Percentiles rank a stretch among this genome's conserved stretches.
These are phyloP conservation scores for Pogonomyrmex barbatus DNA, from an alignment of 1,140 invertebrate species.

Conservation along the genomic window DNA sequence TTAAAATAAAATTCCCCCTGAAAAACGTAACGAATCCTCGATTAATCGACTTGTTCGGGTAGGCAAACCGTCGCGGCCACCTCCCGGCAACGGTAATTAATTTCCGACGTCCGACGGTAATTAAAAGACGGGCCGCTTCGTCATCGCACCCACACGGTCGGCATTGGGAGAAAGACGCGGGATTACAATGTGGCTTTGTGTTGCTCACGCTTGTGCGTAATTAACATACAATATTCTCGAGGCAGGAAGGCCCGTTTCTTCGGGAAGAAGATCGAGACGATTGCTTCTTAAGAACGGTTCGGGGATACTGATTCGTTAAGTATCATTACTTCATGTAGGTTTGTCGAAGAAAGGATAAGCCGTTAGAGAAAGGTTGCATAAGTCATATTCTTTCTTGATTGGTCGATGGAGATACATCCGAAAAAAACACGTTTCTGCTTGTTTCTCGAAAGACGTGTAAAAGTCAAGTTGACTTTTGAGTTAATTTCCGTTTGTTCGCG, in stretches of 20 bases:
- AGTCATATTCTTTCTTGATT: not conserved
- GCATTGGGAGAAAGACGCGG: slow-evolving; percentile 5
- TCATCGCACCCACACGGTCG: slow-evolving; percentile 63
- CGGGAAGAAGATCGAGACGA: slow-evolving; percentile 29
- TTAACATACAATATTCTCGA: slow-evolving; percentile 60
- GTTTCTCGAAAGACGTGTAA: not conserved
- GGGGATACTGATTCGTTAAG: slow-evolving; percentile 30
- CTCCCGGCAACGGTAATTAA: slow-evolving; percentile 68
- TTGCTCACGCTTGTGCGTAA: slow-evolving; percentile 28
- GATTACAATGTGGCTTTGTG: slow-evolving; percentile 43
- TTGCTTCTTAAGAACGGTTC: slow-evolving; percentile 16
- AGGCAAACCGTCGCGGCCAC: slow-evolving; percentile 10
- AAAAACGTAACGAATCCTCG: slow-evolving; percentile 53
- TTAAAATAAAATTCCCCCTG: slow-evolving; percentile 1
- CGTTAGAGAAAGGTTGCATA: not conserved
- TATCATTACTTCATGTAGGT: not conserved
- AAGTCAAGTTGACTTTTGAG: not conserved
- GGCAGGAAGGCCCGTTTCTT: slow-evolving; percentile 34
- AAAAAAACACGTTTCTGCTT: not conserved
- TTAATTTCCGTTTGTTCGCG: slow-evolving; percentile 7
- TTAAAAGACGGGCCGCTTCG: slow-evolving; percentile 65
- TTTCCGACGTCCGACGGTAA: slow-evolving; percentile 49
- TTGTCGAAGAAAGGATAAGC: not conserved
- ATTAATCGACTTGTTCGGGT: slow-evolving; percentile 57
- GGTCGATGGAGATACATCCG: not conserved